These are phyloP conservation scores for Nothoprocta pentlandii DNA, from an alignment of 2,113 vertebrate species.

Conservation along the genomic window DNA sequence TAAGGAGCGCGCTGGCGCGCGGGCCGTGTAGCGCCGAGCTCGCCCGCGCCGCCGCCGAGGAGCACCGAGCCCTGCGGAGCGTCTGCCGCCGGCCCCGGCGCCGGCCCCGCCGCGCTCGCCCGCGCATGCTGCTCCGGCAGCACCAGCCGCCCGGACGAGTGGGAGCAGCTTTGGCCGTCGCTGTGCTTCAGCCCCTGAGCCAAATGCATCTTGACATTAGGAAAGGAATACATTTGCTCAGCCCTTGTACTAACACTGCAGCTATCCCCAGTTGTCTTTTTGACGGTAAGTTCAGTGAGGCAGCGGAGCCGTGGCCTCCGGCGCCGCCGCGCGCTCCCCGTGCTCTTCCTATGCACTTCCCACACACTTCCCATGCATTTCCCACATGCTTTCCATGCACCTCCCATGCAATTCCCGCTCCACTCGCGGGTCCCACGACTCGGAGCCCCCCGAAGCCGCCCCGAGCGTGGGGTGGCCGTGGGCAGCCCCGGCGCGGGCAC, in stretches of 20 bases:
- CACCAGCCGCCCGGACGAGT: conserved; percentile 36
- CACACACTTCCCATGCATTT: too few relatives aligned
- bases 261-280: conserved; percentile 64
- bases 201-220: conserved; percentile 75
- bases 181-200: conserved; percentile 65
- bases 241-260: conserved; percentile 66
- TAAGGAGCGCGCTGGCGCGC: conserved; percentile 78
- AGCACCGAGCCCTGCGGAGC: background rate
- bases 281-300: conserved; percentile 35
- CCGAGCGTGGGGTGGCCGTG: too few relatives aligned
- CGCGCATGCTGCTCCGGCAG: conserved; percentile 46
- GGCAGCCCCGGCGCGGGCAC: too few relatives aligned
- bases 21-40: conserved; percentile 16
- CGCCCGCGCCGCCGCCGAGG: background rate
- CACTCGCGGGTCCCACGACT: too few relatives aligned
- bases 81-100: background rate
- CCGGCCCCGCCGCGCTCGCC: background rate
- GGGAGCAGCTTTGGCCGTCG: conserved; percentile 65
- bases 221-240: conserved; percentile 76
- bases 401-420: too few relatives aligned
- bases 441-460: too few relatives aligned
- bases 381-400: too few relatives aligned
- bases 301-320: background rate
- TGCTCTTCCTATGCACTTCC: background rate
- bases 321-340: background rate